Base-by-base conservation (phyloP, 2,113 vertebrate genomes). In the Xerus inauris region DNA sequence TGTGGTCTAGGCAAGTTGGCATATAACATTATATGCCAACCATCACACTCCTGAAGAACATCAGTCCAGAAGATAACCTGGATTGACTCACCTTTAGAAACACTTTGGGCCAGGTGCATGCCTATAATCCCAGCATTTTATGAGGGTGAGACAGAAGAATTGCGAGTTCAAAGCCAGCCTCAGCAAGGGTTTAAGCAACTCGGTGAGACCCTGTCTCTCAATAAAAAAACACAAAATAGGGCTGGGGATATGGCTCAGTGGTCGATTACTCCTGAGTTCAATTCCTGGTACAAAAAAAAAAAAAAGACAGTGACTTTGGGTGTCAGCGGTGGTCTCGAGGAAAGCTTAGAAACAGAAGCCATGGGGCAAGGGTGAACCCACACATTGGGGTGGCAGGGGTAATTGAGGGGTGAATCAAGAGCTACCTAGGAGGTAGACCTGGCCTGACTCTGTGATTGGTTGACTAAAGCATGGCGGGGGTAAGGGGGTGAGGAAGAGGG, bases 261-360 rank as follows among this genome's bases (percentile, higher is more conserved):
- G 54, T 57, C 19, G 17, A 54, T 6, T 20, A 16, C 16, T 6
- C 19, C 54, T 54, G 54, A 20, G 54, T 54, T 54, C 54, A 54
- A 54, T 54, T 5, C 3, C 54, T 1, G 5, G 54, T 17, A 49
- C 49, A 49, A 49, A 49, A 49, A 14, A 49, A 54, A 54, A 17
- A 54, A 54, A 54, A 3, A 54, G 24, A 40, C 19, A 47, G 22
- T 45, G 14, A 42, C 65, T 59, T 82, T 57, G 54, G 22, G 13
- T 19, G 0, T 22, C 24, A 54, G 67, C 32, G 24, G 26, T 1
- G 26, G n/a, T 72, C 1, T 3, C 0, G 7, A 47, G 62, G 38
- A 35, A 30, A 17, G 9, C 59, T 57, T 47, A 24, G 72, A 62
- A 69, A 80, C 54, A 35, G 35, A 14, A 24, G 10, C 7, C 40